Evolutionary conservation across 2,888 invertebrate genomes (phyloP).

Genomic region (Scaptomyza cyrtandrae): DNA sequence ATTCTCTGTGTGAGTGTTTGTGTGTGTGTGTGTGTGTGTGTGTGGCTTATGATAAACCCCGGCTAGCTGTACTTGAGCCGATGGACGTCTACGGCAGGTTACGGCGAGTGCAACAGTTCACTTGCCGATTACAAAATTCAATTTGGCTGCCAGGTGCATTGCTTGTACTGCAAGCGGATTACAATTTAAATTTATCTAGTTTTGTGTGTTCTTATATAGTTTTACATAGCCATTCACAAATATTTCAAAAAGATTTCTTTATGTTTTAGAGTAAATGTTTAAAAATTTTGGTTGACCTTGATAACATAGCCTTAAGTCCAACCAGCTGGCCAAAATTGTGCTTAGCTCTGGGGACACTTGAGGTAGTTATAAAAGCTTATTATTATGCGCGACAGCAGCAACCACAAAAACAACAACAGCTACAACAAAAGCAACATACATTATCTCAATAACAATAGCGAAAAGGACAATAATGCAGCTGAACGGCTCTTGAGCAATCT

Average conservation of each 20-base stretch:
- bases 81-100: not conserved
- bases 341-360: constrained; percentile 8
- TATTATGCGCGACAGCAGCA: constrained; percentile 31
- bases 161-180: constrained; percentile 57
- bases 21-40: constrained; percentile 1
- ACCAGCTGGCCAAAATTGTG: constrained; percentile 11
- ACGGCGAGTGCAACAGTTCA: constrained; percentile 27
- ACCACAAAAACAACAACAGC: constrained; percentile 33
- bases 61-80: constrained; percentile 26
- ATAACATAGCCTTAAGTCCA: constrained; percentile 16
- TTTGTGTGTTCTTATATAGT: constrained; percentile 8
- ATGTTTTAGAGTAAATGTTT: constrained; percentile 32
- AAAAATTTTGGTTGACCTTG: constrained; percentile 35
- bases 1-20: not conserved
- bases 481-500: constrained; percentile 37
- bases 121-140: constrained; percentile 58
- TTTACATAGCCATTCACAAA: not conserved
- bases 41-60: constrained; percentile 24
- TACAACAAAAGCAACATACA: constrained; percentile 28
- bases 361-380: constrained; percentile 17
- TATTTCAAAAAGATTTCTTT: constrained; percentile 1
- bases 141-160: constrained; percentile 42
- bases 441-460: constrained; percentile 37
- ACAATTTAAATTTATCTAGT: constrained; percentile 64
- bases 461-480: constrained; percentile 43